These are phyloP conservation scores for Hypanus sabinus DNA, from an alignment of 2,113 vertebrate genomes.

Conservation along the genomic window DNA sequence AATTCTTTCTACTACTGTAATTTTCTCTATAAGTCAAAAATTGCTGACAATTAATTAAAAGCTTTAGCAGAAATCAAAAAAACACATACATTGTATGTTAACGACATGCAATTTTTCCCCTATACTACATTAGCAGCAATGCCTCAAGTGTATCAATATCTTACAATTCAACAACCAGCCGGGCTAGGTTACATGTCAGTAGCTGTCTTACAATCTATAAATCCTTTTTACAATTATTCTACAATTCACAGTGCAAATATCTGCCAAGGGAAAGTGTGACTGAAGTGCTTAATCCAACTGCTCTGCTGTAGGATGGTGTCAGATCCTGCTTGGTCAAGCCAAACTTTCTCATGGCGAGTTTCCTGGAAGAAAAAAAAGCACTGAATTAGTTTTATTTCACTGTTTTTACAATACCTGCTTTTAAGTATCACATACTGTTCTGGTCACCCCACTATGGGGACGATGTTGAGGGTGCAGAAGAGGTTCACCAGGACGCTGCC, in stretches of 20 bases:
- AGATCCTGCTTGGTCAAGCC: neutral
- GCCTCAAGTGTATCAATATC: neutral
- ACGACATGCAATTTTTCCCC: conserved; percentile 1
- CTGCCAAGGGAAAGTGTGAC: neutral
- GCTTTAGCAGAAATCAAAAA: neutral
- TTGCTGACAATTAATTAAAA: neutral
- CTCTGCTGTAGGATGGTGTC: neutral
- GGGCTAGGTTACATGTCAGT: neutral
- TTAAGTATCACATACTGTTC: neutral
- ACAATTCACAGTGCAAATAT: conserved; percentile 17
- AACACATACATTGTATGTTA: neutral
- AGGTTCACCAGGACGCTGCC: too few relatives aligned
- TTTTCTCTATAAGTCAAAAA: conserved; percentile 9
- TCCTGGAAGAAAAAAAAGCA: neutral
- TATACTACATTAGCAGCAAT: neutral
- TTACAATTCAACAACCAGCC: conserved; percentile 20
- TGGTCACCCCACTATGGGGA: too few relatives aligned
- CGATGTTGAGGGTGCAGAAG: too few relatives aligned
- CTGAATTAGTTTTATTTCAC: neutral
- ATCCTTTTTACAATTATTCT: neutral
- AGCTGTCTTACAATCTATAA: neutral
- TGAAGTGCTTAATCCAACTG: conserved; percentile 8
- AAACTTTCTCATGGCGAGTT: neutral
- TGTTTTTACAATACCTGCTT: too few relatives aligned
- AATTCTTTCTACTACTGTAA: neutral